Base-by-base conservation (phyloP, 2,797 vertebrate genomes). In the Rhinogobio ventralis region DNA sequence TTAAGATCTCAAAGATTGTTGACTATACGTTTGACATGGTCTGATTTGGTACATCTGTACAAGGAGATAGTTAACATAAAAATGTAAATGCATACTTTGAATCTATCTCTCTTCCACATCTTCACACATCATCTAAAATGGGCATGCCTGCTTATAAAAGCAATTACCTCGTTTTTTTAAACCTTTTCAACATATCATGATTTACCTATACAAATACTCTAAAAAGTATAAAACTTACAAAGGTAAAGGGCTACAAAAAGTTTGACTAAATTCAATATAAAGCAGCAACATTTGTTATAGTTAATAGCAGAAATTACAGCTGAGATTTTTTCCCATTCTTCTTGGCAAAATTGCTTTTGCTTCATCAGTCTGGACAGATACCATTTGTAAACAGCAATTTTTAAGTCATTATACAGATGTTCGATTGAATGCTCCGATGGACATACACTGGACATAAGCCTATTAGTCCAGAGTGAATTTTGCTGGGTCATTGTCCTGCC, bases 341-440 rank as follows among this genome's bases (percentile, higher is more conserved):
- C 33, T 62, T 45, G 30, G 55, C 55, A 78, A 62, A 78, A 78
- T 39, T 57, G 30, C 67, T 45, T 6, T 42, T 42, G 15, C 33
- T 45, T 81, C 36, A 57, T 30, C 42, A 28, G 10, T 73, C 49
- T 82, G 20, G 20, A 55, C 8, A 36, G 30, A 57, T 17, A 71
- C n/a, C 17, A 42, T 60, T 71, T 73, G 57, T 20, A 20, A 64
- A 51, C 36, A 82, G 20, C 28, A 74, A 20, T 82, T 82, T 39
- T 66, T 49, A 83, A 51, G 69, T 75, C 23, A 74, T 72, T 82
- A 49, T 82, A 64, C 20, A 83, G 71, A 75, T 75, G 81, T 66
- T 51, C 39, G 6, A 72, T 19, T 46, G 79, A 81, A 53, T 17
- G 33, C 67, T 14, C 23, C 10, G 42, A 39, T 73, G 42, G 20